These are phyloP conservation scores for Andinoacara biseriatus DNA, from an alignment of 2,113 vertebrate genomes.

Conservation along the genomic window DNA sequence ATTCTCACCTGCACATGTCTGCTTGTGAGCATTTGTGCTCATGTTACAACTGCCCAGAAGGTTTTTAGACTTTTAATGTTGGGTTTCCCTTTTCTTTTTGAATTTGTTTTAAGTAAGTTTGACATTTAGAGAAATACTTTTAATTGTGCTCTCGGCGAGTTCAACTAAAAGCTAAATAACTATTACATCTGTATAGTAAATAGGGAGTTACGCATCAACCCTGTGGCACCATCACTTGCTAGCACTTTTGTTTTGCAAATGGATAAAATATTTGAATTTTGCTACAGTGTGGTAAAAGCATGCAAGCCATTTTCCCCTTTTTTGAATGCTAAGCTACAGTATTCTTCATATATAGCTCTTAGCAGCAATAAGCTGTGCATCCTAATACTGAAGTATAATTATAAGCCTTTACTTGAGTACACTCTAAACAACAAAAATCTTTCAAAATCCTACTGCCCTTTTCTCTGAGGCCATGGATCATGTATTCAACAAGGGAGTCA, in stretches of 20 bases:
- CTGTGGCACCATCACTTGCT: neutral
- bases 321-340: neutral
- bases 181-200: neutral
- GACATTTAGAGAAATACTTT: neutral
- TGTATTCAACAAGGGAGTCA: neutral
- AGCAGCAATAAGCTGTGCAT: neutral
- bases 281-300: neutral
- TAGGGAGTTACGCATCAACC: neutral
- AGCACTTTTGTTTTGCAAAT: neutral
- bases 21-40: conserved; percentile 2
- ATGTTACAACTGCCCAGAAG: neutral
- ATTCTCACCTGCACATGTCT: conserved; percentile 32
- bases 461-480: neutral
- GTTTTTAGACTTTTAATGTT: neutral
- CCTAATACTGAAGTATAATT: neutral
- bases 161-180: neutral
- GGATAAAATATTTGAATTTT: neutral
- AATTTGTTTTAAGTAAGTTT: neutral
- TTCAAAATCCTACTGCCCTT: conserved; percentile 26
- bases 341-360: neutral
- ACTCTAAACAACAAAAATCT: neutral
- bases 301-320: neutral
- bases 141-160: neutral
- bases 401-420: neutral
- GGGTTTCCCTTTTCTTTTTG: neutral